Conservation (phyloP, 2,888 invertebrate species). For the Pseudeuparius sepicola region DNA sequence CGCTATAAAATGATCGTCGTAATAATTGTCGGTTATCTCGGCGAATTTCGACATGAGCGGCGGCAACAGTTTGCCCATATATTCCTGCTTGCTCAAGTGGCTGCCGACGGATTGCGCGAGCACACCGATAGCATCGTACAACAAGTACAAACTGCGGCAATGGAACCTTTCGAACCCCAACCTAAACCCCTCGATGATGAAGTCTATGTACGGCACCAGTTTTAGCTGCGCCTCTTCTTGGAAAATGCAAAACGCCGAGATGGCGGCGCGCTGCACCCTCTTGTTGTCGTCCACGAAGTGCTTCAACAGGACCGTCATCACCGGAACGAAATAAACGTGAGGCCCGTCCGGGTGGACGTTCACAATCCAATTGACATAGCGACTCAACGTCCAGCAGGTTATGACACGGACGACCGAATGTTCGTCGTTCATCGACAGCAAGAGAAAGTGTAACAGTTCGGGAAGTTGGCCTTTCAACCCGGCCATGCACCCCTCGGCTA, state of each 20-base stretch:
- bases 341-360: conserved; percentile 44
- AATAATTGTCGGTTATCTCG: conserved; percentile 57
- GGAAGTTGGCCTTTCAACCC: conserved; percentile 60
- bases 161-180: conserved; percentile 57
- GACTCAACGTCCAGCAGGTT: conserved; percentile 68
- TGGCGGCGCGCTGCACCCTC: conserved; percentile 67
- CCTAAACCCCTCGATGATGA: conserved; percentile 55
- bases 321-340: conserved; percentile 51
- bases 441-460: conserved; percentile 58
- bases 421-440: conserved; percentile 54
- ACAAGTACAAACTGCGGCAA: conserved; percentile 61
- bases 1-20: conserved; percentile 60
- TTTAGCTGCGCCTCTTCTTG: conserved; percentile 69
- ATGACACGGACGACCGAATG: conserved; percentile 64
- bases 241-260: conserved; percentile 67
- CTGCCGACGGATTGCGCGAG: conserved; percentile 63
- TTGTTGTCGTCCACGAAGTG: conserved; percentile 65
- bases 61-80: conserved; percentile 59
- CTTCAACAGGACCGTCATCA: conserved; percentile 59
- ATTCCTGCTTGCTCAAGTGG: conserved; percentile 57
- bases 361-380: conserved; percentile 67
- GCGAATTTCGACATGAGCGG: conserved; percentile 66
- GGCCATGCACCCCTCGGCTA: conserved; percentile 47
- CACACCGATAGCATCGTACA: conserved; percentile 70
- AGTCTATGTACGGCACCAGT: conserved; percentile 59